Evolutionary conservation across 2,797 vertebrate genomes (phyloP).

Genomic region (Semaprochilodus insignis): DNA sequence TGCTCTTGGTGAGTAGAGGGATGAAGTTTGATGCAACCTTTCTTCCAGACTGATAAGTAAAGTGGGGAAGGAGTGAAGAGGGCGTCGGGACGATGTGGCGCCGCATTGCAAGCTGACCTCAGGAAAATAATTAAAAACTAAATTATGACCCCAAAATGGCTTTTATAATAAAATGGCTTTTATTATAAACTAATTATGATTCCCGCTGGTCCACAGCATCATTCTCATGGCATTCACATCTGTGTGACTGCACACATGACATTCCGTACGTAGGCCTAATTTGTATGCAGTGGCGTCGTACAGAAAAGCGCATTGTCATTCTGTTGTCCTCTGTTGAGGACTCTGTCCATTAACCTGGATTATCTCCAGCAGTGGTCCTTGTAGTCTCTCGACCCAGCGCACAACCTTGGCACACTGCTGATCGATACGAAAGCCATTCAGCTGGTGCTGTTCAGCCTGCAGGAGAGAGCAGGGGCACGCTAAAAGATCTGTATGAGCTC

Average conservation of each 20-base stretch:
- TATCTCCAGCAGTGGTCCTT: slow-evolving; percentile 41
- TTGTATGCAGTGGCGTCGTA: slow-evolving; percentile 34
- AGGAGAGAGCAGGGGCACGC: not conserved
- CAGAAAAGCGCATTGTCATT: slow-evolving; percentile 41
- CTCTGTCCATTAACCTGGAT: slow-evolving; percentile 49
- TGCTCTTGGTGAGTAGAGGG: no score
- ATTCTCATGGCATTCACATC: not conserved
- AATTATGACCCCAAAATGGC: not conserved
- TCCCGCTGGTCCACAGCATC: not conserved
- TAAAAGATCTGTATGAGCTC: not conserved
- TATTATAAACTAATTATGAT: no score
- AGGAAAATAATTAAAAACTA: no score
- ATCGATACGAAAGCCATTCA: slow-evolving; percentile 44
- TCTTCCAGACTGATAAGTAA: no score
- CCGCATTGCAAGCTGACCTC: no score
- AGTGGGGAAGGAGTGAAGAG: no score
- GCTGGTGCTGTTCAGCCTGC: not conserved
- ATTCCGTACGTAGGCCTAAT: not conserved
- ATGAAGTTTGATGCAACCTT: no score
- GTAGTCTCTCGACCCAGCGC: slow-evolving; percentile 41
- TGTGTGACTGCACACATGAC: slow-evolving; percentile 6
- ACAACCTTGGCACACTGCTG: slow-evolving; percentile 40
- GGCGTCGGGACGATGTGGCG: no score
- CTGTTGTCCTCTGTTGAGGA: slow-evolving; percentile 48
- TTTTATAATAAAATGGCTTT: not conserved